Conservation (phyloP, 2,113 vertebrate genomes). For the Atractosteus spatula region DNA sequence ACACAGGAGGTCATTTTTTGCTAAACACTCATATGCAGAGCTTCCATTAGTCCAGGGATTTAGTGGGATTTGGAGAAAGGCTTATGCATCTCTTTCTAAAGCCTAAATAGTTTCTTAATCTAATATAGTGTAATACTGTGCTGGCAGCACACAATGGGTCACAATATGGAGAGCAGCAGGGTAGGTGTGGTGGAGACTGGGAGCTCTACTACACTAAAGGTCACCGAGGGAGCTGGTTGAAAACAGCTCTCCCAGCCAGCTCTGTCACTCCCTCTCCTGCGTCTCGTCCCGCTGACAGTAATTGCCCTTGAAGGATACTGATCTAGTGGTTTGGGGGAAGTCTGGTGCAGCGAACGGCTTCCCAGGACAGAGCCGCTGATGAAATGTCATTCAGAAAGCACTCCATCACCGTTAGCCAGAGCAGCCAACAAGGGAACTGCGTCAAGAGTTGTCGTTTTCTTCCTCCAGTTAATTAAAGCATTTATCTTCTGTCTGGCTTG, state of each 20-base stretch:
- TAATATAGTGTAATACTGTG: constrained; percentile 6
- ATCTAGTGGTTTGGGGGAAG: constrained; percentile 42
- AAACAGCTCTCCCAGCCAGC: constrained; percentile 26
- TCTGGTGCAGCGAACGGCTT: constrained; percentile 20
- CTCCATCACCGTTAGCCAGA: constrained; percentile 5
- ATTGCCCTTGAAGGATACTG: constrained; percentile 51
- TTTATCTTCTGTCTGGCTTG: background rate
- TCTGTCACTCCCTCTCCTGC: constrained; percentile 23
- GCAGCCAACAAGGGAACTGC: constrained; percentile 13
- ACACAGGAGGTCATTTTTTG: too few relatives aligned
- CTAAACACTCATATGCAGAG: too few relatives aligned
- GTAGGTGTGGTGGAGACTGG: background rate
- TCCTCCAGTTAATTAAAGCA: constrained; percentile 17
- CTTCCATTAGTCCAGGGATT: constrained; percentile 15
- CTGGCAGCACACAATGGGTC: background rate
- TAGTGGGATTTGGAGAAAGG: constrained; percentile 10
- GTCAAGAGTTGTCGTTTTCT: constrained; percentile 8
- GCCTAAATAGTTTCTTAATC: constrained; percentile 17
- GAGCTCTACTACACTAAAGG: constrained; percentile 8
- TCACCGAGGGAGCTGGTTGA: constrained; percentile 29
- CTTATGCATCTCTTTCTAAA: constrained; percentile 7
- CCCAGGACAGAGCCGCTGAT: constrained; percentile 34
- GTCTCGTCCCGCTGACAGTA: constrained; percentile 33
- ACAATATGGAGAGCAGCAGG: background rate
- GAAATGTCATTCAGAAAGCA: constrained; percentile 44